A percentile compares a stretch with the other conserved stretches of the same genome.
These are phyloP conservation scores for Aphelenchoides fujianensis DNA, from an alignment of 1,140 invertebrate genomes.

Conservation along the genomic window DNA sequence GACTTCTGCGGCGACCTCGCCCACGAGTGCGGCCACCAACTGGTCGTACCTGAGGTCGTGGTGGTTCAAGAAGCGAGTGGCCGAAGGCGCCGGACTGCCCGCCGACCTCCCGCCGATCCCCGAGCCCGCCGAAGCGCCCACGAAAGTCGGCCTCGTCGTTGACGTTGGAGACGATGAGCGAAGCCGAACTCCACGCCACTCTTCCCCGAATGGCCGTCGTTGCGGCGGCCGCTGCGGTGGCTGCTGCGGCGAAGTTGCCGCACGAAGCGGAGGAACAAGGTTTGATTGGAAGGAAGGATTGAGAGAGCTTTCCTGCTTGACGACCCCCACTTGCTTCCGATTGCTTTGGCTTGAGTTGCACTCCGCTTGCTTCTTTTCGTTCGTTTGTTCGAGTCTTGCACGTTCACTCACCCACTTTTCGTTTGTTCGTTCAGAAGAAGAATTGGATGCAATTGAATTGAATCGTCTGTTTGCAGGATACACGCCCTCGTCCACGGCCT, in stretches of 20 bases:
- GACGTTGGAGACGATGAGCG: not conserved
- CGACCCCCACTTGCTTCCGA: not conserved
- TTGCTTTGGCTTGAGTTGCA: not conserved
- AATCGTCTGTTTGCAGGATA: slow-evolving; percentile 14
- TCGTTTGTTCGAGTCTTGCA: slow-evolving; percentile 1
- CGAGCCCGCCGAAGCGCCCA: not conserved
- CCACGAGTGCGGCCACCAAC: not conserved
- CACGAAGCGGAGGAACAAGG: not conserved
- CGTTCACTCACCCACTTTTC: not conserved
- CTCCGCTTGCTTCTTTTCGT: not conserved
- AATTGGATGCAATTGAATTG: no score
- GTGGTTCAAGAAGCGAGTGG: not conserved
- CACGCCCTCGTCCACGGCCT: slow-evolving; percentile 22
- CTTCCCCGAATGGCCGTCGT: not conserved
- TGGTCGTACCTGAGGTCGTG: not conserved
- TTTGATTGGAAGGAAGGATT: no score
- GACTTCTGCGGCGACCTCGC: not conserved
- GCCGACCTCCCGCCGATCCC: not conserved
- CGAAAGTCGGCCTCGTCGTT: not conserved
- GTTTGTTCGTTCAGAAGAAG: not conserved
- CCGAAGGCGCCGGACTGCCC: not conserved
- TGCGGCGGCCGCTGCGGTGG: not conserved
- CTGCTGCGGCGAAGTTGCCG: not conserved
- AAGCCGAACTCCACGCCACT: not conserved
- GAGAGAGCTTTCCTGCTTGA: no score